Percentiles rank a stretch among this genome's conserved stretches.
Evolutionary conservation across 2,113 vertebrate genomes (phyloP).

Genomic region (Esox niger): DNA sequence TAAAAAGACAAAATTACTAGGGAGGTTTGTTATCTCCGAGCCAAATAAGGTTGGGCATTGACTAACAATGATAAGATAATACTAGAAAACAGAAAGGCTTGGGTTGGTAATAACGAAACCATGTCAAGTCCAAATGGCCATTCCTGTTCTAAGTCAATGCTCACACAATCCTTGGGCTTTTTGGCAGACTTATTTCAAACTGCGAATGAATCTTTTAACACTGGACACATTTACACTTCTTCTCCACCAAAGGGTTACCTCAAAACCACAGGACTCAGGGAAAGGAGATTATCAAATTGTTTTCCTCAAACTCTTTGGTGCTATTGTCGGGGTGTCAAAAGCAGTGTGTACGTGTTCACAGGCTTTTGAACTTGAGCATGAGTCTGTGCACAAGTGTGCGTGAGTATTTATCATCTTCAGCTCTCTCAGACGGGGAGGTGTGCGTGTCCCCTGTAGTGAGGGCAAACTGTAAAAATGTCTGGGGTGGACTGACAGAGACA

Average conservation of each 20-base stretch:
- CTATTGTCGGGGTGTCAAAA: constrained; percentile 43
- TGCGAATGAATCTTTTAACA: constrained; percentile 29
- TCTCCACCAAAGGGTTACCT: constrained; percentile 13
- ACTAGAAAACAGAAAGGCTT: background rate
- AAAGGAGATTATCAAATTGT: constrained; percentile 56
- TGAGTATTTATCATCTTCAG: background rate
- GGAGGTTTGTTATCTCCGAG: too few relatives aligned
- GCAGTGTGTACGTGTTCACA: constrained; percentile 17
- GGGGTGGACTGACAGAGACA: constrained; percentile 13
- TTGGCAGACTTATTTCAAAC: constrained; percentile 26
- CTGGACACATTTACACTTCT: constrained; percentile 23
- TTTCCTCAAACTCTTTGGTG: constrained; percentile 35
- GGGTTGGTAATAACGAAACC: constrained; percentile 28
- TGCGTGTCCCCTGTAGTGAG: constrained; percentile 35
- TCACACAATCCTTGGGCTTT: constrained; percentile 32
- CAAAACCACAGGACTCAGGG: constrained; percentile 32
- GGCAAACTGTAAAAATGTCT: constrained; percentile 23
- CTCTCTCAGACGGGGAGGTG: background rate
- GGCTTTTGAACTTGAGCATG: constrained; percentile 12
- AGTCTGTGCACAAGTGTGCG: background rate
- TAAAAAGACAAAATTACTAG: too few relatives aligned
- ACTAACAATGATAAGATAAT: too few relatives aligned
- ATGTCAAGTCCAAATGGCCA: constrained; percentile 23
- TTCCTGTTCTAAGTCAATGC: constrained; percentile 14
- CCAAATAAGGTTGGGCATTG: too few relatives aligned